Percentiles rank a stretch among this genome's conserved stretches.
phyloP scores from a whole-genome alignment of 2,113 vertebrate species.

The Malurus cyaneus region DNA sequence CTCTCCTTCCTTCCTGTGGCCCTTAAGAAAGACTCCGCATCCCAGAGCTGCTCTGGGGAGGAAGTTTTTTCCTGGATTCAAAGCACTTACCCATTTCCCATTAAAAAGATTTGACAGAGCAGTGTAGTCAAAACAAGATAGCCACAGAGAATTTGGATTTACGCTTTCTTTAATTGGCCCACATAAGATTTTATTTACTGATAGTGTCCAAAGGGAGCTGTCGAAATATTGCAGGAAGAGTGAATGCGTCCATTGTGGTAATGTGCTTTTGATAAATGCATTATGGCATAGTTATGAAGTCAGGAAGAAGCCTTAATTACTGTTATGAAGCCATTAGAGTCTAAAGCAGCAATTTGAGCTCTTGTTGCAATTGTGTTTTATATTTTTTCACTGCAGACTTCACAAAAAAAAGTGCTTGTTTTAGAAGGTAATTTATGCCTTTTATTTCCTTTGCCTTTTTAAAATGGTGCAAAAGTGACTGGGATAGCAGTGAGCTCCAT shows the following conservation, averaged over 20 bases:
- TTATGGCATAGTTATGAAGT: slow-evolving; percentile 47
- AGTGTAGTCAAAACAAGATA: background rate
- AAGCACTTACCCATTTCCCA: background rate
- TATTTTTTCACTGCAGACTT: background rate
- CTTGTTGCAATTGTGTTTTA: slow-evolving; percentile 18
- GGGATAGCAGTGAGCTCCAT: background rate
- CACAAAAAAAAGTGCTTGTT: background rate
- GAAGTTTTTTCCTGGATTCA: background rate
- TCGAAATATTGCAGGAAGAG: slow-evolving; percentile 19
- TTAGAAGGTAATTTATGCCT: background rate
- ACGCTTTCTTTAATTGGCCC: slow-evolving; percentile 46
- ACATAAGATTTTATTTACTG: slow-evolving; percentile 48
- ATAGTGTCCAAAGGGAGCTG: slow-evolving; percentile 31
- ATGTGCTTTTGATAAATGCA: slow-evolving; percentile 59
- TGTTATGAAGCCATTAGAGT: slow-evolving; percentile 54
- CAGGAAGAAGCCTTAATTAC: slow-evolving; percentile 60
- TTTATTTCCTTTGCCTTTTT: slow-evolving; percentile 23
- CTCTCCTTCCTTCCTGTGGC: slow-evolving; percentile 20
- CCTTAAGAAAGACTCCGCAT: background rate
- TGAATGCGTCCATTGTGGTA: slow-evolving; percentile 16
- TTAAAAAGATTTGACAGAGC: background rate
- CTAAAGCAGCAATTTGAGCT: slow-evolving; percentile 33
- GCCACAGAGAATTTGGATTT: slow-evolving; percentile 7
- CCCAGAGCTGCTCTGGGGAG: background rate
- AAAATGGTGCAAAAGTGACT: background rate